Evolutionary conservation across 1,140 invertebrate genomes (phyloP).

Genomic region (Popillia japonica): DNA sequence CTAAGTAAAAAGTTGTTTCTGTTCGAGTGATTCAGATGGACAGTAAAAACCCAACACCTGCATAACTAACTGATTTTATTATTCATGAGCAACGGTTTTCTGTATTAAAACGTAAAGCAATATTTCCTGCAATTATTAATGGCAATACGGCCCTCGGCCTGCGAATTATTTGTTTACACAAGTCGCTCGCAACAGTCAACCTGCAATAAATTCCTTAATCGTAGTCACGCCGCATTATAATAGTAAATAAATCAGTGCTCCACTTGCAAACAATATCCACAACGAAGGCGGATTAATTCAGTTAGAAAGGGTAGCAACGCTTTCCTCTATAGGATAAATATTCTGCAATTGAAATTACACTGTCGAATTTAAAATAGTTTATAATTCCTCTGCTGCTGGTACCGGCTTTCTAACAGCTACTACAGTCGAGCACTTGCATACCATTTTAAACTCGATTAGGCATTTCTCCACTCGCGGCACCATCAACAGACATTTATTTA

Average conservation of each 20-base stretch:
- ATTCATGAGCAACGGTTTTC: background rate
- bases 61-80: too few species aligned
- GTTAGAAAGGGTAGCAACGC: background rate
- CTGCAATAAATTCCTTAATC: constrained; percentile 5
- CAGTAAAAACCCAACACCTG: too few species aligned
- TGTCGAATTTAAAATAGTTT: constrained; percentile 9
- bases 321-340: background rate
- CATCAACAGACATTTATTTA: constrained; percentile 11
- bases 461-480: background rate
- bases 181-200: background rate
- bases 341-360: background rate
- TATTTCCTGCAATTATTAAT: background rate
- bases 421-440: background rate
- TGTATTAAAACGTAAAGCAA: background rate
- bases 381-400: background rate
- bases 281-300: background rate
- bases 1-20: too few species aligned
- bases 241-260: background rate
- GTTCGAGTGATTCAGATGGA: too few species aligned
- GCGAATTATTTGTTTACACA: background rate
- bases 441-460: constrained; percentile 8
- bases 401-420: background rate
- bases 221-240: background rate
- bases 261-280: constrained; percentile 9
- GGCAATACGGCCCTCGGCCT: background rate